phyloP scores from a whole-genome alignment of 2,888 invertebrate genomes.

The Andrena bucephala region DNA sequence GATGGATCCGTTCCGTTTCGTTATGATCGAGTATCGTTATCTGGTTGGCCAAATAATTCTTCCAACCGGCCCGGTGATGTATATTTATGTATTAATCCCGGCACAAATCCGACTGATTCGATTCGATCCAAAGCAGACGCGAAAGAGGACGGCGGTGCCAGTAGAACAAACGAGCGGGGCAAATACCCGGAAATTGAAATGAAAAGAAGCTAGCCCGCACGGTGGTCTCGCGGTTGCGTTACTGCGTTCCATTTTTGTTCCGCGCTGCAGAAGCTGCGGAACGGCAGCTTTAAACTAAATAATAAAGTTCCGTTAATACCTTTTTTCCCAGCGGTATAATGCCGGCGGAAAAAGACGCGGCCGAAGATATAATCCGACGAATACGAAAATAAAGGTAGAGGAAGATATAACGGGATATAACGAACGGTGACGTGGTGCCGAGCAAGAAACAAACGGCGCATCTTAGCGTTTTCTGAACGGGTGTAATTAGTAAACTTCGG shows the following conservation, averaged over 20 bases:
- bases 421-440: neutral
- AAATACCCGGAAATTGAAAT: neutral
- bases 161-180: neutral
- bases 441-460: neutral
- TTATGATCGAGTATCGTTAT: neutral
- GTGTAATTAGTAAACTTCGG: slow-evolving; percentile 37
- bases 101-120: too few species aligned
- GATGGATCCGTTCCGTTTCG: neutral
- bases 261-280: neutral
- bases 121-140: too few species aligned
- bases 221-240: neutral
- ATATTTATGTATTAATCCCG: too few species aligned
- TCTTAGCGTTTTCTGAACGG: slow-evolving; percentile 14
- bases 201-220: neutral
- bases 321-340: neutral
- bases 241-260: neutral
- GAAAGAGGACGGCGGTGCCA: too few species aligned
- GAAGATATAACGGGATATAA: neutral
- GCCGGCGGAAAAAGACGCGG: neutral
- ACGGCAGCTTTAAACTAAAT: neutral
- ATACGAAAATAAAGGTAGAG: slow-evolving; percentile 1
- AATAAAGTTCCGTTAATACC: slow-evolving; percentile 19
- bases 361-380: neutral
- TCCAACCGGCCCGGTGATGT: neutral
- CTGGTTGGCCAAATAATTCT: neutral